Evolutionary conservation across 2,888 invertebrate species (phyloP).

Genomic region (Stenotaenia linearis): DNA sequence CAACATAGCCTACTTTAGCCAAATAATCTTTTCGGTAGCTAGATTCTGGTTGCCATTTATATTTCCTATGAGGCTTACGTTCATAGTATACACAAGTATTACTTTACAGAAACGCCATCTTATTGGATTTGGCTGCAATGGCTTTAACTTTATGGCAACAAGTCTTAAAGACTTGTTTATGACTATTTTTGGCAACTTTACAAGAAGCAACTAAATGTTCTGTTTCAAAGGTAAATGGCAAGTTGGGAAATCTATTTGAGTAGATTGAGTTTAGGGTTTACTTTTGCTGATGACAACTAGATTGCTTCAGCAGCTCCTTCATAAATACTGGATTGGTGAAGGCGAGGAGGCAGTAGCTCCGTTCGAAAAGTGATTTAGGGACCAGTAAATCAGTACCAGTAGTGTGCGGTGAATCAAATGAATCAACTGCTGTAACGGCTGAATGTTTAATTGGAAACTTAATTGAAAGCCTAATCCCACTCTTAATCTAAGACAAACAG

Average conservation of each 20-base stretch:
- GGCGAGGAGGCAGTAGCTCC: neutral
- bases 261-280: neutral
- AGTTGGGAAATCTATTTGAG: neutral
- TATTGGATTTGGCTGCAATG: too few species aligned
- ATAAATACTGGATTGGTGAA: neutral
- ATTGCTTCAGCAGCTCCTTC: neutral
- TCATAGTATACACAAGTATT: too few species aligned
- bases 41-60: too few species aligned
- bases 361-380: neutral
- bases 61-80: too few species aligned
- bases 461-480: too few species aligned
- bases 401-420: neutral
- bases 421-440: neutral
- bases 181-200: too few species aligned
- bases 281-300: neutral
- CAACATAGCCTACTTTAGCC: neutral
- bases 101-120: too few species aligned
- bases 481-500: too few species aligned
- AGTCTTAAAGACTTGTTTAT: too few species aligned
- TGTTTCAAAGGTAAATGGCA: neutral
- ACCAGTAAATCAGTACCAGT: too few species aligned
- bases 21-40: neutral
- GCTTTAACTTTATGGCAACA: too few species aligned
- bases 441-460: too few species aligned
- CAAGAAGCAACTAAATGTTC: neutral